Evolutionary conservation across 2,888 invertebrate species (phyloP).

Genomic region (Drosophila bunnanda): DNA sequence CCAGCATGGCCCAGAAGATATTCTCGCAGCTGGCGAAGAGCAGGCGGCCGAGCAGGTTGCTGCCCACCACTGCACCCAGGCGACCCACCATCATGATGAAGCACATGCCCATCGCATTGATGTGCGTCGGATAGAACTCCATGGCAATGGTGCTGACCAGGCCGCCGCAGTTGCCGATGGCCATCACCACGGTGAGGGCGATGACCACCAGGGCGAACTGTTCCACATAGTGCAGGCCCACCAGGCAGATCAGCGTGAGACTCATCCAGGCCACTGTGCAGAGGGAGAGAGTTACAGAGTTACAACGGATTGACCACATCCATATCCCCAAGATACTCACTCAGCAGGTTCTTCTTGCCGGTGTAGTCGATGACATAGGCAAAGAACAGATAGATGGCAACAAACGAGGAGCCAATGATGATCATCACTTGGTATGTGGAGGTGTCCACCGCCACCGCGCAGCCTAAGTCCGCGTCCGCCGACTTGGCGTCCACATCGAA

Average conservation of each 20-base stretch:
- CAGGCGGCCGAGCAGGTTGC: constrained; percentile 77
- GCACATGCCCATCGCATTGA: constrained; percentile 84
- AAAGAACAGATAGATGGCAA: constrained; percentile 88
- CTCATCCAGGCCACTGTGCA: constrained; percentile 82
- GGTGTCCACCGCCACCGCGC: constrained; percentile 86
- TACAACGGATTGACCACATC: neutral
- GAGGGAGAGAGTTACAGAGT: neutral
- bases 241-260: constrained; percentile 86
- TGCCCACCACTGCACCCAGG: constrained; percentile 82
- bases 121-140: constrained; percentile 87
- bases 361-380: constrained; percentile 87
- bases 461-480: constrained; percentile 62
- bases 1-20: constrained; percentile 69
- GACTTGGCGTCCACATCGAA: constrained; percentile 34
- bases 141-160: constrained; percentile 87
- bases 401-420: constrained; percentile 88
- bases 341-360: constrained; percentile 87
- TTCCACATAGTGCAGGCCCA: constrained; percentile 87
- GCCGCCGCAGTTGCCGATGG: constrained; percentile 87
- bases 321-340: constrained; percentile 73
- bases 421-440: constrained; percentile 88
- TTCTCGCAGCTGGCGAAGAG: constrained; percentile 71
- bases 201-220: constrained; percentile 87
- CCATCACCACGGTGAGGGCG: constrained; percentile 86
- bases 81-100: constrained; percentile 83